Conservation (phyloP, 1,140 invertebrate genomes). For the Phymorhynchus buccinoides region DNA sequence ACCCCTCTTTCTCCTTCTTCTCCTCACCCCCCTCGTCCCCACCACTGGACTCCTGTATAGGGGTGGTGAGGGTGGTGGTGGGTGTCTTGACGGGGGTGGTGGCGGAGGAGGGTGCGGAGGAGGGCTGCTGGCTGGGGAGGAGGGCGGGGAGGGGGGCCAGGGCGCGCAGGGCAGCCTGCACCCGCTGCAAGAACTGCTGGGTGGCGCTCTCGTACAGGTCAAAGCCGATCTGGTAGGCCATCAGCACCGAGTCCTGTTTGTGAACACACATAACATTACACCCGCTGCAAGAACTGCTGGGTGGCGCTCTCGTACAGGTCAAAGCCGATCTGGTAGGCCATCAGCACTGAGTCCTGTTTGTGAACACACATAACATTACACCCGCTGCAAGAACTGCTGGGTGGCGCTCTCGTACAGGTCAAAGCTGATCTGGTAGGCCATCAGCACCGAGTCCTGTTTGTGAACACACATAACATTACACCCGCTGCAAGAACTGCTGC, state of each 20-base stretch:
- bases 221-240: conserved; percentile 99
- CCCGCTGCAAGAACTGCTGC: conserved; percentile 94
- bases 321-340: conserved; percentile 99
- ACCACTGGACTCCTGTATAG: conserved; percentile 32
- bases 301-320: conserved; percentile 99
- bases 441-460: conserved; percentile 80
- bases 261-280: not conserved
- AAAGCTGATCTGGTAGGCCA: conserved; percentile 99
- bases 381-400: conserved; percentile 94
- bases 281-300: conserved; percentile 86
- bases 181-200: conserved; percentile 94
- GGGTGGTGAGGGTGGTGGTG: conserved; percentile 42
- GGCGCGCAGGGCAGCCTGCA: conserved; percentile 74
- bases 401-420: conserved; percentile 99
- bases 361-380: conserved; percentile 72
- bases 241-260: conserved; percentile 80
- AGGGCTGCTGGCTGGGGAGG: conserved; percentile 22
- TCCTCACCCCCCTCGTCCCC: too few relatives aligned
- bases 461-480: conserved; percentile 69
- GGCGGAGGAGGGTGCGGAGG: conserved; percentile 21
- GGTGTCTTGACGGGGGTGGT: conserved; percentile 36
- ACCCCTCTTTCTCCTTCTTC: conserved; percentile 49
- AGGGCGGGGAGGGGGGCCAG: conserved; percentile 63
- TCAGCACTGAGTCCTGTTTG: conserved; percentile 80
- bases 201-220: conserved; percentile 99